Base-by-base conservation (phyloP, 2,113 vertebrate genomes). In the Smithornis capensis region DNA sequence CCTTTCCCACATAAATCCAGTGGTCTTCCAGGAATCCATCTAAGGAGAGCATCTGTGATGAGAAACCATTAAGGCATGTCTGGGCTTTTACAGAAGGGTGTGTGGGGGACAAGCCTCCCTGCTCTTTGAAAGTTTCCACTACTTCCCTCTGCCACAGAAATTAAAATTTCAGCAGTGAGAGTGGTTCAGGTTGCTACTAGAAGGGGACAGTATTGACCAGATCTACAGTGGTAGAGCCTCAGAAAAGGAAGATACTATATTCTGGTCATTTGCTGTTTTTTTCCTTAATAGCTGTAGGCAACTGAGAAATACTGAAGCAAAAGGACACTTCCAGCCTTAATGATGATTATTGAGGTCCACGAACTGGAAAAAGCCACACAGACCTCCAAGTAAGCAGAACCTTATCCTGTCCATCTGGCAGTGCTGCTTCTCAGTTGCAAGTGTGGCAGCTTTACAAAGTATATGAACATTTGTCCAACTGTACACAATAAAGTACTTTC, bases 401-500 rank as follows among this genome's bases (percentile, higher is more conserved):
- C 9, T 52, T 40, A 52, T 3, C 40, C 28, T 8, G 3, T 21
- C 42, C 40, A 31, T 6, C 4, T 4, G 38, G 33, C 52, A 65
- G 33, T 10, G 44, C 55, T 31, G 31, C 27, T 69, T 76, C 65
- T 31, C 62, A 29, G 35, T 33, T 5, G 7, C 37, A 52, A 33
- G 0, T 0, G 49, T 25, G 14, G 12, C 45, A 38, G 0, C 42
- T 67, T 57, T 4, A 65, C 2, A 0, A 24, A 82, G 22, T 8
- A 7, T 10, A n/a, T 2, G 17, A 68, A 53, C 6, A 2, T 38
- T 38, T 38, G 42, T 53, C 65, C 42, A 74, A 22, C 25, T 22
- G 23, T 17, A 42, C 10, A 3, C 28, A 29, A 33, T 35, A 62
- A 93, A 83, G 70, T 33, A 15, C 22, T 11, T 53, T 19, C 25